Percentiles rank a stretch among this genome's conserved stretches.
phyloP scores from a whole-genome alignment of 2,888 invertebrate species.

The Mythimna impura region DNA sequence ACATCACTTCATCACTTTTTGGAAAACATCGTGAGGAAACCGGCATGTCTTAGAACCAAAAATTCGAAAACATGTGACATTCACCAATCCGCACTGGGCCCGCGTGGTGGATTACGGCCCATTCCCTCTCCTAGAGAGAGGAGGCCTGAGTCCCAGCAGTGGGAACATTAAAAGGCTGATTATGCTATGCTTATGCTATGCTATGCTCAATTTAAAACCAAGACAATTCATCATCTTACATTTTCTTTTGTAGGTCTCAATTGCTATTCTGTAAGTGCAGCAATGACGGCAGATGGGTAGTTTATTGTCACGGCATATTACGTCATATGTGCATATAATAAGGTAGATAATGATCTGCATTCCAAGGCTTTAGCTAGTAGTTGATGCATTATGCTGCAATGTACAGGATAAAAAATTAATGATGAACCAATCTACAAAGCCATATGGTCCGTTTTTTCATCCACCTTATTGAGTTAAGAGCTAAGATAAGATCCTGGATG shows the following conservation, averaged over 20 bases:
- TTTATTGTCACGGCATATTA: conserved; percentile 21
- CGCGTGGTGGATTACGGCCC: too few species aligned
- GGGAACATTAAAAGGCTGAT: too few species aligned
- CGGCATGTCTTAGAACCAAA: too few species aligned
- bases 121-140: too few species aligned
- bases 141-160: too few species aligned
- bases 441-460: conserved; percentile 10
- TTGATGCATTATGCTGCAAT: neutral
- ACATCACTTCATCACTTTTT: too few species aligned
- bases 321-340: conserved; percentile 19
- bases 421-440: neutral
- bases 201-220: neutral
- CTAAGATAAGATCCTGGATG: neutral
- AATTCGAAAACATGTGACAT: too few species aligned
- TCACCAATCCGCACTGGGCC: too few species aligned
- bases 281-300: conserved; percentile 1
- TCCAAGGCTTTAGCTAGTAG: conserved; percentile 15
- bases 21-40: too few species aligned
- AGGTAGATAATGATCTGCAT: conserved; percentile 1
- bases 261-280: conserved; percentile 30
- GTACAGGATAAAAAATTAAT: neutral
- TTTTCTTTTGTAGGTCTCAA: conserved; percentile 1
- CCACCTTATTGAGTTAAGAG: neutral
- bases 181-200: too few species aligned
- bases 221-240: too few species aligned